Percentiles rank a stretch among this genome's conserved stretches.
Evolutionary conservation across 1,140 invertebrate genomes (phyloP).

Genomic region (Drosophila bifasciata): DNA sequence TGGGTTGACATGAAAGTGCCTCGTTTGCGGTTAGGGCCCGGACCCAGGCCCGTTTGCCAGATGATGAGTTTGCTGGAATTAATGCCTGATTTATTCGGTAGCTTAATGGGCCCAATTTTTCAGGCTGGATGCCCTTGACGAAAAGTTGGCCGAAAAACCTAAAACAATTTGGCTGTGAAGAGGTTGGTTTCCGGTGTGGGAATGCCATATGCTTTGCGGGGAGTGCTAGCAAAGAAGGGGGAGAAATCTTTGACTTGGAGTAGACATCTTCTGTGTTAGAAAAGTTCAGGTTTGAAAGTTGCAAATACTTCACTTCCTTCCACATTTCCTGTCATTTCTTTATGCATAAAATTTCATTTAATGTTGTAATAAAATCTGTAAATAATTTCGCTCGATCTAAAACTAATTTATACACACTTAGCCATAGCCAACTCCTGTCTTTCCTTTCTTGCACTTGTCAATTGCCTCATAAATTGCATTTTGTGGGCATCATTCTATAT

Average conservation of each 20-base stretch:
- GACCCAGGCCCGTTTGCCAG: too few species aligned
- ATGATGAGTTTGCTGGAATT: conserved; percentile 49
- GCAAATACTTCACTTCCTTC: too few species aligned
- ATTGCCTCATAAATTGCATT: conserved; percentile 4
- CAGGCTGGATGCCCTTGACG: conserved; percentile 16
- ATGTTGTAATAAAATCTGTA: too few species aligned
- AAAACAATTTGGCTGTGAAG: conserved; percentile 27
- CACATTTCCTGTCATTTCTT: too few species aligned
- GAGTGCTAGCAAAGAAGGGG: background rate
- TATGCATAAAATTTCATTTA: too few species aligned
- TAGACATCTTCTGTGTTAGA: too few species aligned
- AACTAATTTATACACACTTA: too few species aligned
- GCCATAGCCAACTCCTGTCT: background rate
- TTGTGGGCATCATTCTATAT: background rate
- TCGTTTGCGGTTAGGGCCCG: conserved; percentile 60
- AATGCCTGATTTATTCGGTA: conserved; percentile 15
- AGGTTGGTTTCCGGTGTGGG: conserved; percentile 25
- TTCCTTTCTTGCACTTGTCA: conserved; percentile 2
- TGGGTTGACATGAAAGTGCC: conserved; percentile 67
- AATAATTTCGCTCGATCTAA: too few species aligned
- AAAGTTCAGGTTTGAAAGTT: too few species aligned
- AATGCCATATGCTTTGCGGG: background rate
- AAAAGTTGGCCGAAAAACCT: conserved; percentile 14
- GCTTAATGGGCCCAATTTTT: too few species aligned
- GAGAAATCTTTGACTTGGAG: background rate